Conservation (phyloP, 2,113 vertebrate genomes). For the Labeo catla region DNA sequence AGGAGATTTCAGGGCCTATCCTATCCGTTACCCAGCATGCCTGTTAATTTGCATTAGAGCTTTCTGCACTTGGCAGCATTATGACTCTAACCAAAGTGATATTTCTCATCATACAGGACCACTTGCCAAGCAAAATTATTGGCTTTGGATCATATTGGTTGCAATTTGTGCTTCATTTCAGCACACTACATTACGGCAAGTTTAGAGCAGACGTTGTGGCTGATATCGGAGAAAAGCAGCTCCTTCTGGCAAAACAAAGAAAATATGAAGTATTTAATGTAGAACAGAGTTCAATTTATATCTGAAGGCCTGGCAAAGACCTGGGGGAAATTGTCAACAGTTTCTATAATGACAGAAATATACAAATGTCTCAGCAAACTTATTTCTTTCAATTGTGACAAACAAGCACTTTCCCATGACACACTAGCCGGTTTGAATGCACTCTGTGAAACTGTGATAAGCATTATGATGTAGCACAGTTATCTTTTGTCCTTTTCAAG, state of each 20-base stretch:
- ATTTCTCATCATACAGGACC: slow-evolving; percentile 6
- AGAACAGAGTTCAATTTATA: background rate
- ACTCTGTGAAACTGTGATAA: slow-evolving; percentile 45
- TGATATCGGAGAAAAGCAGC: background rate
- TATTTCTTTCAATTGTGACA: background rate
- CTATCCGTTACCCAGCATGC: slow-evolving; percentile 27
- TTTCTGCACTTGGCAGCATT: slow-evolving; percentile 4
- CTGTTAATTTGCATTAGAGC: slow-evolving; percentile 49
- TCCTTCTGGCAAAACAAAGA: background rate
- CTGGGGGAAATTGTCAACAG: slow-evolving; percentile 15
- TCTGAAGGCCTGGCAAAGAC: background rate
- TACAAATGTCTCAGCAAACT: background rate
- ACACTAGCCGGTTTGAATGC: slow-evolving; percentile 6
- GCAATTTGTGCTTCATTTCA: slow-evolving; percentile 42
- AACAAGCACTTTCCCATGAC: slow-evolving; percentile 2
- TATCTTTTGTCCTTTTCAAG: background rate
- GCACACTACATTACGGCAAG: slow-evolving; percentile 28
- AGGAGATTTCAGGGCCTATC: slow-evolving; percentile 40
- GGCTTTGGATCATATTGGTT: slow-evolving; percentile 40
- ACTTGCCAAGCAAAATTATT: slow-evolving; percentile 27
- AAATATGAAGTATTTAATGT: background rate
- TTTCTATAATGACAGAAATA: background rate
- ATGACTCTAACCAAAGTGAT: slow-evolving; percentile 23
- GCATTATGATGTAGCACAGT: background rate
- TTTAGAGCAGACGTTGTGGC: background rate